phyloP scores from a whole-genome alignment of 2,113 vertebrate genomes.

The Lophochroa leadbeateri region DNA sequence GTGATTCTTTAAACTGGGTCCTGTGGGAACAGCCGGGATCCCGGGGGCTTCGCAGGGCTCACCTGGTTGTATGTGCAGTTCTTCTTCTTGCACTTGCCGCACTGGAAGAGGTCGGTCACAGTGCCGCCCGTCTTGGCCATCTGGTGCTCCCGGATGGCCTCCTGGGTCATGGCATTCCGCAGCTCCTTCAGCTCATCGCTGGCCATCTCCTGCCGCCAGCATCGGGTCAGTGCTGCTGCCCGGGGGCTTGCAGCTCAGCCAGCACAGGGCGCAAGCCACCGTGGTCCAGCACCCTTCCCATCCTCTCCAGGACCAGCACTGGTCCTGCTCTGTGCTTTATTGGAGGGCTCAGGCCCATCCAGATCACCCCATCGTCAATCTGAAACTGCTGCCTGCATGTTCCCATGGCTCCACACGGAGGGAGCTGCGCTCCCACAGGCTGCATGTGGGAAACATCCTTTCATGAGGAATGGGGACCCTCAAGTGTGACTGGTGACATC shows the following conservation, averaged over 20 bases:
- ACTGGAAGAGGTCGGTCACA: conserved; percentile 76
- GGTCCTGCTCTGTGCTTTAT: not conserved
- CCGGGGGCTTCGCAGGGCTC: not conserved
- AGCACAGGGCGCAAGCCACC: accelerated
- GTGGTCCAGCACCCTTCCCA: not conserved
- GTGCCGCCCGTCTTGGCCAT: no score
- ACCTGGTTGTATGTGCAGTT: conserved; percentile 95
- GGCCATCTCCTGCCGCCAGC: no score
- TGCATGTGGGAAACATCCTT: not conserved
- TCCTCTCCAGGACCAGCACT: not conserved
- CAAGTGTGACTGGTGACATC: not conserved
- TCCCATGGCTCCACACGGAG: not conserved
- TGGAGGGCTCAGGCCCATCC: not conserved
- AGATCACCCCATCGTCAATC: not conserved
- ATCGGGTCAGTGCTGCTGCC: not conserved
- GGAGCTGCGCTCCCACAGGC: not conserved
- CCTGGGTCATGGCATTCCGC: no score
- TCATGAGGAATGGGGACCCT: not conserved
- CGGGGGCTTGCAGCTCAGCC: not conserved
- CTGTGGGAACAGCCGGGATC: no score
- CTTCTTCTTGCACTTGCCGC: conserved; percentile 94
- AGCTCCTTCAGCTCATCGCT: no score
- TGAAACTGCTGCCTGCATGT: not conserved
- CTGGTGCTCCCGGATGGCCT: no score
- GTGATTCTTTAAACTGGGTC: not conserved